A percentile compares a stretch with the other conserved stretches of the same genome.
phyloP scores from a whole-genome alignment of 64 coral and sea anemone genomes.

The Anthopleura sola region DNA sequence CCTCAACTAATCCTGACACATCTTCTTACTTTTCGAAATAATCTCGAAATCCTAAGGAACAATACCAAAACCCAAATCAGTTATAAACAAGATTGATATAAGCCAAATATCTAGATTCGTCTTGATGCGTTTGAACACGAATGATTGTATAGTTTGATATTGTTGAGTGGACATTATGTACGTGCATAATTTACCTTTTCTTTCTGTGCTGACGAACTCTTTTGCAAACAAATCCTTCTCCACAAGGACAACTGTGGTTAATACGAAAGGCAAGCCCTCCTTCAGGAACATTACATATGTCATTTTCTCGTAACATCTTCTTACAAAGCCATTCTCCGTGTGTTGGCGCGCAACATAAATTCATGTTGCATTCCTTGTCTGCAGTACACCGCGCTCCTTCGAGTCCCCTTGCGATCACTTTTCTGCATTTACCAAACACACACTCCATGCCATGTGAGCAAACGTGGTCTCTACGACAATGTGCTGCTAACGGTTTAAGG shows the following conservation, averaged over 20 bases:
- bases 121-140: neutral
- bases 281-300: slow-evolving; percentile 71
- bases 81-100: neutral
- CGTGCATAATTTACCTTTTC: slow-evolving; percentile 37
- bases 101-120: no score
- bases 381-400: slow-evolving; percentile 58
- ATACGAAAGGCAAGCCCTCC: slow-evolving; percentile 81
- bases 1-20: slow-evolving; percentile 25
- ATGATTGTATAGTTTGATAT: no score
- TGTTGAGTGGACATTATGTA: neutral
- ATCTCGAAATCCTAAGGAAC: slow-evolving; percentile 8
- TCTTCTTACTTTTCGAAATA: slow-evolving; percentile 22
- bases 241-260: slow-evolving; percentile 89
- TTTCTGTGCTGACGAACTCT: slow-evolving; percentile 67
- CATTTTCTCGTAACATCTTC: slow-evolving; percentile 69
- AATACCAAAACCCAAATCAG: neutral
- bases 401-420: slow-evolving; percentile 35
- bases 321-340: slow-evolving; percentile 93
- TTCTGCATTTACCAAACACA: slow-evolving; percentile 91
- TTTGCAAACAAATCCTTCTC: slow-evolving; percentile 72
- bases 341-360: slow-evolving; percentile 83
- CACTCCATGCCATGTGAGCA: slow-evolving; percentile 86
- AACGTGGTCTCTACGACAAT: slow-evolving; percentile 77
- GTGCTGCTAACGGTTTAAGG: slow-evolving; percentile 48
- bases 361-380: slow-evolving; percentile 74